Percentiles rank a stretch among this genome's conserved stretches.
Evolutionary conservation across 2,113 vertebrate genomes (phyloP).

Genomic region (Eubucco bourcierii): DNA sequence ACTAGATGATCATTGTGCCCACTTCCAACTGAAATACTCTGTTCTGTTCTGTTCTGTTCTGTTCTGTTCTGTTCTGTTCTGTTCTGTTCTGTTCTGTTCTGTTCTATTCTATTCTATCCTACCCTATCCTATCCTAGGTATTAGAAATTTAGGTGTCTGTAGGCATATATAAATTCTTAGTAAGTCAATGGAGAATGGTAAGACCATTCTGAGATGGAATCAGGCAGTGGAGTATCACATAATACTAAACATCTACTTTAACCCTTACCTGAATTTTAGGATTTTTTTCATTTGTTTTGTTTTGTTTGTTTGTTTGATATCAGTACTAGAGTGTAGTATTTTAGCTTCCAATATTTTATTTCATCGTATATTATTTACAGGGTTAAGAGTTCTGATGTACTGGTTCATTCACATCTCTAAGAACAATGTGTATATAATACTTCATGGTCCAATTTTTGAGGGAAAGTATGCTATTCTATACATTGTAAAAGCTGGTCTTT

Average conservation of each 20-base stretch:
- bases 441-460: neutral
- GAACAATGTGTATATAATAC: neutral
- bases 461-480: neutral
- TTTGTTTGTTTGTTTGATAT: neutral
- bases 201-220: neutral
- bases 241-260: neutral
- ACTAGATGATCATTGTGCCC: neutral
- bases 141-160: neutral
- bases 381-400: neutral
- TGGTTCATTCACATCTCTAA: neutral
- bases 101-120: neutral
- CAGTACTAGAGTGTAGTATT: neutral
- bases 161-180: neutral
- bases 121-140: neutral
- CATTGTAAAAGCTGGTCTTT: neutral
- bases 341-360: neutral
- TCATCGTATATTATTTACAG: neutral
- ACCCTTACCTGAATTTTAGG: neutral
- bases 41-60: neutral
- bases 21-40: neutral
- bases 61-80: neutral
- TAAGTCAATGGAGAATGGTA: neutral
- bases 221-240: neutral
- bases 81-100: neutral
- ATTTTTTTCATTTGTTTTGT: neutral